Evolutionary conservation across 2,113 vertebrate species (phyloP), one percentile per base, ranked within the genome.

Genomic region (Lethenteron camtschaticum): DNA sequence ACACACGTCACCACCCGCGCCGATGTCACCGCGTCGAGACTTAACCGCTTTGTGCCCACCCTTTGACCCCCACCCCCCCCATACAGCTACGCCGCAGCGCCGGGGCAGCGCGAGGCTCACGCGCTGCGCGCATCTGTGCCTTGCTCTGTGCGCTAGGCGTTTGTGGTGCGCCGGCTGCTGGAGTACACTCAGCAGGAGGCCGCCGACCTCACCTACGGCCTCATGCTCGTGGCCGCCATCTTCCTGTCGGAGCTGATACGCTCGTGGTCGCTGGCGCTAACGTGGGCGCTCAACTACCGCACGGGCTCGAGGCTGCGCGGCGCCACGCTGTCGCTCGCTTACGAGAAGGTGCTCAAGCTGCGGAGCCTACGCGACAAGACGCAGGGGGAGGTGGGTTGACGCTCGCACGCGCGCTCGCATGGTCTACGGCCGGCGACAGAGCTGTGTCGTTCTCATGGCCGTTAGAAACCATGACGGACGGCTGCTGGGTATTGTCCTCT

Each of bases 241-340:
- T 81, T 92, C 73, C 75, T 84, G 78, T 86, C 82, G 0, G 89
- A 95, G 78, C 74, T 89, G 57, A 78, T 92, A 69, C 85, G 89
- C 20, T 92, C 89, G 71, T 92, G 87, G 89, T 92, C 88, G 20
- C 81, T 95, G 58, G 86, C 89, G 0, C 79, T 95, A 71, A 89
- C 87, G 56, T 95, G 89, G 89, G 89, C 85, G 2, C 78, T 92
- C 78, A 95, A 95, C 78, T 92, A 95, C 75, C 83, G 89, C 71
- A 95, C 89, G 1, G 86, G 84, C 56, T 79, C 85, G 58, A 82
- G 89, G 58, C 83, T 95, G 76, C 83, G 89, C 13, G 88, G 88
- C 57, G 89, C 89, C 74, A 73, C 90, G 77, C 79, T 92, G 57
- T 89, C 86, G 11, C 84, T 95, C 84, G 85, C 81, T 0, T 95